Percentiles rank a stretch among this genome's conserved stretches.
Evolutionary conservation across 1,140 invertebrate species (phyloP).

Genomic region (Coptotermes formosanus): DNA sequence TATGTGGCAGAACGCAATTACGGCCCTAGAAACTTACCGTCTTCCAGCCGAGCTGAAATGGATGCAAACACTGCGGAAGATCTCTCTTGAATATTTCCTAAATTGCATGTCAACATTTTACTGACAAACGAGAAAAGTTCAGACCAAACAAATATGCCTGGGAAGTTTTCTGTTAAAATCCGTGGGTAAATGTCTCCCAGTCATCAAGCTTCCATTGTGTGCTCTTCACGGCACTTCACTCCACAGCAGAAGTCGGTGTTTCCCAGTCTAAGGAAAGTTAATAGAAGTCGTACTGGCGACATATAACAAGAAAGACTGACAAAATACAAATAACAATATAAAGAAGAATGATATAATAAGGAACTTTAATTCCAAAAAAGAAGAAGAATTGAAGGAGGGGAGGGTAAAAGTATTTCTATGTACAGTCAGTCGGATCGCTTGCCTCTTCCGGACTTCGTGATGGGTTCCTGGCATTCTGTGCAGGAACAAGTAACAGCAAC

Average conservation of each 20-base stretch:
- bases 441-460: neutral
- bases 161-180: neutral
- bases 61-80: no score
- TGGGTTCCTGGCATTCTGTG: neutral
- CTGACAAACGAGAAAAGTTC: neutral
- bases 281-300: neutral
- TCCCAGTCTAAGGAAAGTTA: neutral
- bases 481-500: neutral
- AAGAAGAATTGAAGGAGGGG: neutral
- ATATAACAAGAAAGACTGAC: neutral
- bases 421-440: neutral
- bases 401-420: neutral
- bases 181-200: neutral
- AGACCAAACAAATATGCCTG: neutral
- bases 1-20: no score
- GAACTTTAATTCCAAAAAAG: conserved; percentile 6
- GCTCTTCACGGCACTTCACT: neutral
- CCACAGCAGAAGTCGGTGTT: neutral
- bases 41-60: no score
- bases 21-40: no score
- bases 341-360: neutral
- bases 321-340: conserved; percentile 1
- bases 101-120: neutral
- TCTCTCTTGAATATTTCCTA: neutral
- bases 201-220: neutral